Percentiles rank a stretch among this genome's conserved stretches.
phyloP scores from a whole-genome alignment of 2,797 vertebrate species.

The Sciurus vulgaris region DNA sequence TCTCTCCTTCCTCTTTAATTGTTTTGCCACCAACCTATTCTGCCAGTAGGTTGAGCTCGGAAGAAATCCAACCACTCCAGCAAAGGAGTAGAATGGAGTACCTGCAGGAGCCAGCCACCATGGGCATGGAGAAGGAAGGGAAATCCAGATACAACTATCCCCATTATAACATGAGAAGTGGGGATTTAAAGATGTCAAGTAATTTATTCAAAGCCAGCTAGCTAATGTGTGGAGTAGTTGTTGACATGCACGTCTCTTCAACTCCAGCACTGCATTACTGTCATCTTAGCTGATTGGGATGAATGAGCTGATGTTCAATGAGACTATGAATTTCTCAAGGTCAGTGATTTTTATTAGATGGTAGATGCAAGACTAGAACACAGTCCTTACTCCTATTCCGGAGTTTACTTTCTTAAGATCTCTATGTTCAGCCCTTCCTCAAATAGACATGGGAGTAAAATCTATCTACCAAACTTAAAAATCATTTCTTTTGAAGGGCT shows the following conservation, averaged over 20 bases:
- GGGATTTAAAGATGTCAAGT: not conserved
- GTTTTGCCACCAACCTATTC: not conserved
- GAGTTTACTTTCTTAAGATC: not conserved
- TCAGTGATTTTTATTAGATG: not conserved
- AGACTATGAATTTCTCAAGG: not conserved
- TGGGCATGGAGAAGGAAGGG: not conserved
- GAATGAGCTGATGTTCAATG: not conserved
- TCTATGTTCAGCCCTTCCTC: not conserved
- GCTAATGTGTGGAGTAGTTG: not conserved
- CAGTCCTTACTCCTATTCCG: not conserved
- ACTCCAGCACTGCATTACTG: not conserved
- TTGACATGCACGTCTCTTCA: not conserved
- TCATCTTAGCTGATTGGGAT: not conserved
- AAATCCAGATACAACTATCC: not conserved
- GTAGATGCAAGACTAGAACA: not conserved
- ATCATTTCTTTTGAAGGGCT: conserved; percentile 35
- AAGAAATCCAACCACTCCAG: not conserved
- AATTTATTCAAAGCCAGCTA: not conserved
- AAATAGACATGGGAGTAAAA: conserved; percentile 8
- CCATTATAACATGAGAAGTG: conserved; percentile 24
- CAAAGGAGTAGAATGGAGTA: not conserved
- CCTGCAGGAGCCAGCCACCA: not conserved
- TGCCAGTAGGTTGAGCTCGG: not conserved
- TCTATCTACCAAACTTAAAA: not conserved
- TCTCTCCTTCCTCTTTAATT: not conserved